Evolutionary conservation across 2,113 vertebrate species (phyloP).

Genomic region (Zonotrichia leucophrys): DNA sequence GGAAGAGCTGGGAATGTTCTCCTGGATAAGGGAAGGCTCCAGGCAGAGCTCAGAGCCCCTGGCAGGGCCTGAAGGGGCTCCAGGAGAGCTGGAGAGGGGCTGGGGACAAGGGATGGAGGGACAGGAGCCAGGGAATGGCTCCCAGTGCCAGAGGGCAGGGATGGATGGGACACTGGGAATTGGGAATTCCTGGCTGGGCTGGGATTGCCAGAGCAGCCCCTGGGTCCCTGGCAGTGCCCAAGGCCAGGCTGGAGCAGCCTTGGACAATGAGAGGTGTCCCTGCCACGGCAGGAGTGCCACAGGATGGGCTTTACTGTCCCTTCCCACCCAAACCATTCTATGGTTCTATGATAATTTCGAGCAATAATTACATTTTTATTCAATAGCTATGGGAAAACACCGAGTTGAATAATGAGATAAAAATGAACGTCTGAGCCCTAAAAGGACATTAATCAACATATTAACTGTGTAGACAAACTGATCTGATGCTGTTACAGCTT

Average conservation of each 20-base stretch:
- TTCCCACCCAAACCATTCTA: not conserved
- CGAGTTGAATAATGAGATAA: constrained; percentile 77
- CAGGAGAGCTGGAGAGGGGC: too few species aligned
- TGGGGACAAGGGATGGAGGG: too few species aligned
- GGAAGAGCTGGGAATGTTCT: not conserved
- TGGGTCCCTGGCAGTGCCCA: too few species aligned
- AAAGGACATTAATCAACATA: constrained; percentile 83
- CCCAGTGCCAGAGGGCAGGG: too few species aligned
- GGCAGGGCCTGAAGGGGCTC: too few species aligned
- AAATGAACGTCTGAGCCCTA: constrained; percentile 74
- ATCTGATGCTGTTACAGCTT: constrained; percentile 71
- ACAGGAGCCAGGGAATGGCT: too few species aligned
- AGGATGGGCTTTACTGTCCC: not conserved
- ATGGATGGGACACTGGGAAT: too few species aligned
- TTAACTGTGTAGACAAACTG: constrained; percentile 78
- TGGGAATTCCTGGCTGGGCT: too few species aligned
- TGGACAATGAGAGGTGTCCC: too few species aligned
- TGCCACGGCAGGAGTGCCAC: not conserved
- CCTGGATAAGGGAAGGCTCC: not conserved
- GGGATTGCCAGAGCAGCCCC: too few species aligned
- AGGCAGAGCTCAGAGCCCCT: rapidly evolving
- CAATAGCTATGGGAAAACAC: constrained; percentile 77
- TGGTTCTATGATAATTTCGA: constrained; percentile 44
- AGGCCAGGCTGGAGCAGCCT: too few species aligned
- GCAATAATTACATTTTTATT: constrained; percentile 81